A percentile compares a stretch with the other conserved stretches of the same genome.
Conservation (phyloP, 2,113 vertebrate species). For the Scomber colias region DNA sequence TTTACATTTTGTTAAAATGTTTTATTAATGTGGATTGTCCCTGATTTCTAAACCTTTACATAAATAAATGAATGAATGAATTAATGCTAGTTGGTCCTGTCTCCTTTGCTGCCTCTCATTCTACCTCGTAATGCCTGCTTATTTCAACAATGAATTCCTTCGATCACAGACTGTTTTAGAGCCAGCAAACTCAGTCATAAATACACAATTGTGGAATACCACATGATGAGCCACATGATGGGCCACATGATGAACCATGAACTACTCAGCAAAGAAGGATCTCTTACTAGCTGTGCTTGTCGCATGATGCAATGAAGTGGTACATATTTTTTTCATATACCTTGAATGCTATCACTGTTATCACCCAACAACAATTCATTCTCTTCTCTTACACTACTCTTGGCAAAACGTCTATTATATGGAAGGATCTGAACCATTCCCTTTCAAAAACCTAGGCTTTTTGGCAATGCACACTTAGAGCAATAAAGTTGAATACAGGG, state of each 20-base stretch:
- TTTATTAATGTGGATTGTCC: too few species aligned
- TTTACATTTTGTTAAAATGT: too few species aligned
- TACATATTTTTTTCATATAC: background rate
- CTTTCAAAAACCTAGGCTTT: background rate
- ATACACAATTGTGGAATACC: slow-evolving; percentile 47
- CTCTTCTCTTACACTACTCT: background rate
- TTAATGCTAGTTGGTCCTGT: slow-evolving; percentile 18
- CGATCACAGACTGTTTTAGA: slow-evolving; percentile 40
- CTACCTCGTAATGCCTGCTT: slow-evolving; percentile 23
- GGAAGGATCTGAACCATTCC: background rate
- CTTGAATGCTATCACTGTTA: background rate
- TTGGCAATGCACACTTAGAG: background rate
- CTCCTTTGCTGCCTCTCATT: slow-evolving; percentile 51
- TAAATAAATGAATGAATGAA: too few species aligned
- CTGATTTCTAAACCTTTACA: too few species aligned
- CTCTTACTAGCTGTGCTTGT: slow-evolving; percentile 12
- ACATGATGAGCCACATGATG: slow-evolving; percentile 53
- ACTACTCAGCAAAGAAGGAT: slow-evolving; percentile 17
- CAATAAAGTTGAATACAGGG: background rate
- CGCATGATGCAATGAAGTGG: slow-evolving; percentile 18
- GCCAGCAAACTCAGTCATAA: slow-evolving; percentile 26
- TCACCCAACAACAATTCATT: too few species aligned
- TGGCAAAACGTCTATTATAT: background rate
- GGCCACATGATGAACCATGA: slow-evolving; percentile 45
- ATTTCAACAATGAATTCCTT: slow-evolving; percentile 46